phyloP scores from a whole-genome alignment of 2,888 invertebrate genomes.

The Cryptus viduatorius region DNA sequence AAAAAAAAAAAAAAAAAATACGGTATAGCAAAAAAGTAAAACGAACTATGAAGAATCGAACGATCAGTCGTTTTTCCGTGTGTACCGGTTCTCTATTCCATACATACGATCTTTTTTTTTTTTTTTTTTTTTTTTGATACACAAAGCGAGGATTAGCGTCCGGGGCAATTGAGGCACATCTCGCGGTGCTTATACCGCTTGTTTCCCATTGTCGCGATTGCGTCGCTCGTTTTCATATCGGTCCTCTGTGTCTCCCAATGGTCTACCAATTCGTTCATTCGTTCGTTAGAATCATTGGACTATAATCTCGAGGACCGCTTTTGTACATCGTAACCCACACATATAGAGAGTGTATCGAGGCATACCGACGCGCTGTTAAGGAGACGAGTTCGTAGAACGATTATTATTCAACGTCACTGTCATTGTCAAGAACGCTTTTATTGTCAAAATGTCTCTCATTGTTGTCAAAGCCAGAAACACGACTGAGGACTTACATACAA shows the following conservation, averaged over 20 bases:
- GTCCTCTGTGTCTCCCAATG: background rate
- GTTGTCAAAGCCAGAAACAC: conserved; percentile 20
- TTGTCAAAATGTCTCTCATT: conserved; percentile 1
- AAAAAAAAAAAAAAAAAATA: conserved; percentile 28
- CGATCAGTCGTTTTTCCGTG: conserved; percentile 20
- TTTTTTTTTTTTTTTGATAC: conserved; percentile 51
- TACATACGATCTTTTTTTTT: background rate
- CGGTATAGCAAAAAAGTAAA: conserved; percentile 10
- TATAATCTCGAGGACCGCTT: background rate
- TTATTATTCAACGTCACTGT: conserved; percentile 39
- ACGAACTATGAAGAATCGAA: conserved; percentile 24
- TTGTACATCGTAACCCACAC: background rate
- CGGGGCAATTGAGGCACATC: conserved; percentile 57
- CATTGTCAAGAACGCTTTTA: conserved; percentile 16
- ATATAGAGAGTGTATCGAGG: no score
- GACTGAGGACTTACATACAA: background rate
- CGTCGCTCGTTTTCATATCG: conserved; percentile 27
- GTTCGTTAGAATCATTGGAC: conserved; percentile 1
- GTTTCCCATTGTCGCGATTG: conserved; percentile 55
- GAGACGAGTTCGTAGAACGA: background rate
- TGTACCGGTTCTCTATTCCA: conserved; percentile 27
- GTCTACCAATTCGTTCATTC: conserved; percentile 3
- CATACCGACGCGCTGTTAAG: background rate
- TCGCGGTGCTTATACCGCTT: background rate
- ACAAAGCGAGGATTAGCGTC: conserved; percentile 64